These are phyloP conservation scores for Varanus salvator DNA, from an alignment of 2,113 vertebrate species.

Conservation along the genomic window DNA sequence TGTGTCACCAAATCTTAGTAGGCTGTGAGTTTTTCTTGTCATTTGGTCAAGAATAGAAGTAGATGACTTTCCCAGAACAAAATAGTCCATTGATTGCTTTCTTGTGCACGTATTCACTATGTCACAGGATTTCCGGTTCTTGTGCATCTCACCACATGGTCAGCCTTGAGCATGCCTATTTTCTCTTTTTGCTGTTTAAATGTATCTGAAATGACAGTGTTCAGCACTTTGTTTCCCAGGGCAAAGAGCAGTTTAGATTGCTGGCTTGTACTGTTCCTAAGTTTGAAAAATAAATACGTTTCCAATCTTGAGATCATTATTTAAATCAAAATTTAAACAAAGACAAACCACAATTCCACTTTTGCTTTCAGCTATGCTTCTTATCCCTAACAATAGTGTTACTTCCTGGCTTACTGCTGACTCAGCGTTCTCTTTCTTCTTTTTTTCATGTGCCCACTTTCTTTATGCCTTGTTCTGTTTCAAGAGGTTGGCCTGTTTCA, in stretches of 20 bases:
- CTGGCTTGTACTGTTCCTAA: background rate
- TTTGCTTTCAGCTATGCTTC: background rate
- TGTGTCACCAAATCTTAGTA: background rate
- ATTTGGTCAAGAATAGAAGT: background rate
- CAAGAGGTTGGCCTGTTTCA: background rate
- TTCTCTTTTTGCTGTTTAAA: background rate
- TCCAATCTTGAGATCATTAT: constrained; percentile 21
- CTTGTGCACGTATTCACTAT: background rate
- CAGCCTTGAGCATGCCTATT: no score
- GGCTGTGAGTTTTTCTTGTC: background rate
- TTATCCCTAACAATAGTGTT: background rate
- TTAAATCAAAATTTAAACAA: constrained; percentile 14
- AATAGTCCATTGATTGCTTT: background rate
- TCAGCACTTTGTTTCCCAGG: background rate
- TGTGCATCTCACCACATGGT: no score
- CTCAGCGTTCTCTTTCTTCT: background rate
- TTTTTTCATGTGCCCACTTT: constrained; percentile 3
- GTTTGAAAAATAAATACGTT: background rate
- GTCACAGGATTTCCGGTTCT: background rate
- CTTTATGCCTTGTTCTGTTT: background rate
- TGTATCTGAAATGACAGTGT: background rate
- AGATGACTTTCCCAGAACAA: background rate
- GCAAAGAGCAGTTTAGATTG: background rate
- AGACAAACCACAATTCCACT: background rate
- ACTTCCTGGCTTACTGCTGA: rapidly evolving